Base-by-base conservation (phyloP, 2,113 vertebrate genomes). In the Orientallactaga bullata region DNA sequence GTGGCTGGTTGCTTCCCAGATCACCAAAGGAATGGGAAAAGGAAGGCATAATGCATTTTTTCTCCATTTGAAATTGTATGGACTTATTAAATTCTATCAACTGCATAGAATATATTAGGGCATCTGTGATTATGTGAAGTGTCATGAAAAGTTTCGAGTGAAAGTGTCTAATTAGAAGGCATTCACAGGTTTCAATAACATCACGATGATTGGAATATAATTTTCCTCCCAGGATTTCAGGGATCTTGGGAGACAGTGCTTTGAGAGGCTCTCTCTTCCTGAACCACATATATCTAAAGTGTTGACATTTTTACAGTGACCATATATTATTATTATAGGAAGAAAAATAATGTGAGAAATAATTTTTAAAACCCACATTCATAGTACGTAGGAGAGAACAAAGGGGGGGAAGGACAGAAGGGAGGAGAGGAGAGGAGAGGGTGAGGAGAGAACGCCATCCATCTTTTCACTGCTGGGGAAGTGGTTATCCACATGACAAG, bases 291-390 rank as follows among this genome's bases (percentile, higher is more conserved):
- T 81, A 92, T 88, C 21, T n/a, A 90, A 85, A 90, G n/a, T 65
- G 55, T 60, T 47, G n/a, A 78, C 28, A 74, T 24, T 37, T 95
- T 90, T 92, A 55, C 7, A 51, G 23, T 58, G 47, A 82, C 28
- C 24, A 61, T n/a, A 12, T 37, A 32, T 71, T 80, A 32, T 63
- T 79, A 93, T 63, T 88, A 71, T 79, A 76, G 85, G 28, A 60
- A 93, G 58, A 95, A 90, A 82, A 87, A 79, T 35, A 39, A 63
- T 63, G 26, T 65, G 30, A 58, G 20, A 76, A 89, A 61, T 84
- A 51, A 28, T 42, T 58, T 78, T 71, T 11, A 88, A 73, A 85
- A 77, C 58, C 60, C 0, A 30, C 5, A 73, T 92, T 93, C 79
- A 13, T 65, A 78, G 69, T 65, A 60, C 7, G 20, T 47, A 30